Conservation (phyloP, 2,113 vertebrate genomes). For the Connochaetes taurinus region DNA sequence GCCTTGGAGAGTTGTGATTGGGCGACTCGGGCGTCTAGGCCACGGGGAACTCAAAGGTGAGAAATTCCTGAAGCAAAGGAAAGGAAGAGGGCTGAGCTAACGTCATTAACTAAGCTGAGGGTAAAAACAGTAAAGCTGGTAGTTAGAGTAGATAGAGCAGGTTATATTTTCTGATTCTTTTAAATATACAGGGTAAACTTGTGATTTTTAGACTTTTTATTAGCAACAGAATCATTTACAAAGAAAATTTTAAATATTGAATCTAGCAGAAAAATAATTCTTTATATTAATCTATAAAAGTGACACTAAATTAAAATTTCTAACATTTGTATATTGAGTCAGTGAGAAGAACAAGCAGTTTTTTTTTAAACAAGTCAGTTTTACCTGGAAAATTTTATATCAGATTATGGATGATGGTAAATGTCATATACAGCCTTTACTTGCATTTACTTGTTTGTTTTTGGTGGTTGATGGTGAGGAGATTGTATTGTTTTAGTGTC, state of each 20-base stretch:
- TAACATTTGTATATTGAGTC: not conserved
- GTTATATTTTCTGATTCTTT: not conserved
- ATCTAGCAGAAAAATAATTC: not conserved
- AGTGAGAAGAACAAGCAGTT: not conserved
- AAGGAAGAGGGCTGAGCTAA: not conserved
- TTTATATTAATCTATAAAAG: not conserved
- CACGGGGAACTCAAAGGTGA: conserved; percentile 96
- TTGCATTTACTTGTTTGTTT: not conserved
- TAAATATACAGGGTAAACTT: not conserved
- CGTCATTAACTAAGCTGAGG: not conserved
- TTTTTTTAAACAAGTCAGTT: not conserved
- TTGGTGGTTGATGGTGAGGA: not conserved
- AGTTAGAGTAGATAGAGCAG: not conserved
- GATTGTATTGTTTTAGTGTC: not conserved
- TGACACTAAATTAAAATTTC: not conserved
- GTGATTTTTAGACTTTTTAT: not conserved
- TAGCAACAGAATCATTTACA: not conserved
- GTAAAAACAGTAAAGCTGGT: not conserved
- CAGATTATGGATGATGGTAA: not conserved
- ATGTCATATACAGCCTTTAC: not conserved
- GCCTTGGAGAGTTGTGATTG: conserved; percentile 98
- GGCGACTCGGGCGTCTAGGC: conserved; percentile 93
- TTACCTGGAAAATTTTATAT: not conserved
- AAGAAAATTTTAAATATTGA: not conserved
- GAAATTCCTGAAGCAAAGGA: not conserved